Percentiles rank a stretch among this genome's conserved stretches.
These are phyloP conservation scores for Orchesella cincta DNA, from an alignment of 1,140 invertebrate genomes.

Conservation along the genomic window DNA sequence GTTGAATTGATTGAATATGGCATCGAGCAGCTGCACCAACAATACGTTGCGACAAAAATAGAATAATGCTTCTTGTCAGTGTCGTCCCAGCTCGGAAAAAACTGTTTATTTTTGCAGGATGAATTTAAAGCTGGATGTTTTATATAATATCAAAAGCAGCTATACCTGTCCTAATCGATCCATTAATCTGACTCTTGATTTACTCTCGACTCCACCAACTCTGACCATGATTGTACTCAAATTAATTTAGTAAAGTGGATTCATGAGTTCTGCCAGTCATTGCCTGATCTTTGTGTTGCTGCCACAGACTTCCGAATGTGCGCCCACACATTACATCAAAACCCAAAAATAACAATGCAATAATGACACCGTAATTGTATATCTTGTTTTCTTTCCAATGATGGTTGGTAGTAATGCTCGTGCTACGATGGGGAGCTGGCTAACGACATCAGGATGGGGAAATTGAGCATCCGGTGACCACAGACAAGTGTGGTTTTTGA, in stretches of 20 bases:
- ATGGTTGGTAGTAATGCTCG: too few species aligned
- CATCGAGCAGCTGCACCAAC: not conserved
- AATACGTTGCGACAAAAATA: too few species aligned
- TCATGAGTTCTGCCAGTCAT: slow-evolving; percentile 22
- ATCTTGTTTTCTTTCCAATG: too few species aligned
- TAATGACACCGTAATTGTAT: not conserved
- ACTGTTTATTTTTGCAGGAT: too few species aligned
- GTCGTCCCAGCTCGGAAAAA: too few species aligned
- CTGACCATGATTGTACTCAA: not conserved
- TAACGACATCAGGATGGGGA: not conserved
- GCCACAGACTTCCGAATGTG: not conserved
- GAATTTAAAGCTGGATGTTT: too few species aligned
- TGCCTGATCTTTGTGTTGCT: not conserved
- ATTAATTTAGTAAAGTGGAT: slow-evolving; percentile 22
- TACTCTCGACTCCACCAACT: too few species aligned
- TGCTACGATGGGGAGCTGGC: not conserved
- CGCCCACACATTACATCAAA: not conserved
- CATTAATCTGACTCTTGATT: too few species aligned
- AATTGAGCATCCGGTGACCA: slow-evolving; percentile 8
- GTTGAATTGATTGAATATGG: not conserved
- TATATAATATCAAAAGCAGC: too few species aligned
- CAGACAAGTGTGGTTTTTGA: not conserved
- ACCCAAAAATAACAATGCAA: not conserved
- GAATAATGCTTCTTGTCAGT: too few species aligned
- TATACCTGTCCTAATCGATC: too few species aligned